Evolutionary conservation across 2,797 vertebrate species (phyloP).

Genomic region (Sphenodon punctatus): DNA sequence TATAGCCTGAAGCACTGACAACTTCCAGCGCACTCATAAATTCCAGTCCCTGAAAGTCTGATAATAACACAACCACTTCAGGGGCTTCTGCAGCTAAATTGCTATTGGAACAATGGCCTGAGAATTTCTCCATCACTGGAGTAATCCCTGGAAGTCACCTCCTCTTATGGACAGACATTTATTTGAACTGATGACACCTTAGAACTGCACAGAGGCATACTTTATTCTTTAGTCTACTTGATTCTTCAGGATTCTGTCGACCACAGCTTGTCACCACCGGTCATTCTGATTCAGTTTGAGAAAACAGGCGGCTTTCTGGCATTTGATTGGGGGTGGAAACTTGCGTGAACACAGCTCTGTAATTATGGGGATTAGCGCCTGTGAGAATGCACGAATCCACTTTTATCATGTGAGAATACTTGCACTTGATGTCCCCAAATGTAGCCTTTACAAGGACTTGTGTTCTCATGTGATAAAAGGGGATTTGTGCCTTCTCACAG

Average conservation of each 20-base stretch:
- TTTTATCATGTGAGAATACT: too few species aligned
- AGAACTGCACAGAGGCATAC: background rate
- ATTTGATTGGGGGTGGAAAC: too few species aligned
- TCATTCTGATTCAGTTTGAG: background rate
- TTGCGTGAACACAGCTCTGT: background rate
- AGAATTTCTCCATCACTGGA: fast-evolving
- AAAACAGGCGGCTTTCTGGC: too few species aligned
- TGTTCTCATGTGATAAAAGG: too few species aligned
- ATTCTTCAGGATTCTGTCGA: fast-evolving
- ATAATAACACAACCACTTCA: background rate
- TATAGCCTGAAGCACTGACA: background rate
- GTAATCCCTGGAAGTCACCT: background rate
- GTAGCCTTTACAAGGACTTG: too few species aligned
- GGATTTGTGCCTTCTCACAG: too few species aligned
- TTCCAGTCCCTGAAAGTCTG: background rate
- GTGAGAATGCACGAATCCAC: too few species aligned
- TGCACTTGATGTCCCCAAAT: too few species aligned
- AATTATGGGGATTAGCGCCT: too few species aligned
- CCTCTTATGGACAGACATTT: background rate
- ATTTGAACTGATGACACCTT: background rate
- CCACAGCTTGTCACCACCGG: background rate
- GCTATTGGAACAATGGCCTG: fast-evolving
- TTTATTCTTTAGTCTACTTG: fast-evolving
- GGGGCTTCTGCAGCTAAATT: fast-evolving
- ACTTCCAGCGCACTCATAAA: background rate